phyloP scores from a whole-genome alignment of 1,140 invertebrate species.

The Andricus grossulariae region DNA sequence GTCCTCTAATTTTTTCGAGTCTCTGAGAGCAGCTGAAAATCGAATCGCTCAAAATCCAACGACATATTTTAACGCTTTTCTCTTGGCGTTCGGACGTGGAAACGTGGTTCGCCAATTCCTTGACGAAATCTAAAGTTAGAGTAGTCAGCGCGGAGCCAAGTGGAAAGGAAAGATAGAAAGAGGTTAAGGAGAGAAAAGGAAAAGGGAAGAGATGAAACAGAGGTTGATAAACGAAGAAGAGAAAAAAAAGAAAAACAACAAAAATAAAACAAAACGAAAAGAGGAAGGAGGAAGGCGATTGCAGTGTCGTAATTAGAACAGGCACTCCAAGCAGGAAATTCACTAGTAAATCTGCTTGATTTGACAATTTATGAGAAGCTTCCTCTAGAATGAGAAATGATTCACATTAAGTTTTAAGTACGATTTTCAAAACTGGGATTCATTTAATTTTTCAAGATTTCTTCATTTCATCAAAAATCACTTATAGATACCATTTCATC shows the following conservation, averaged over 20 bases:
- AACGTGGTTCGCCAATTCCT: slow-evolving; percentile 57
- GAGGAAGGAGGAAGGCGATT: background rate
- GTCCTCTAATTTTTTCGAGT: background rate
- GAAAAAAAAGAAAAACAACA: background rate
- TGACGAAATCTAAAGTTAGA: slow-evolving; percentile 52
- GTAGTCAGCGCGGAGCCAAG: slow-evolving; percentile 43
- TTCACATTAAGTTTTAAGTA: background rate
- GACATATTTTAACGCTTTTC: slow-evolving; percentile 36
- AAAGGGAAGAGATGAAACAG: background rate
- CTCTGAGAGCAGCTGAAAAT: background rate
- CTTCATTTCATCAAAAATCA: too few species aligned
- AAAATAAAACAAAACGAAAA: background rate
- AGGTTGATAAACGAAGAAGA: background rate
- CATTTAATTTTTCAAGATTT: background rate
- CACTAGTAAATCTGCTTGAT: background rate
- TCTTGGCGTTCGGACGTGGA: slow-evolving; percentile 31
- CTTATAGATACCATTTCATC: too few species aligned
- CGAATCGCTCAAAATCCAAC: slow-evolving; percentile 1
- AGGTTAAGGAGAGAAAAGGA: background rate
- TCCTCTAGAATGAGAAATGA: background rate
- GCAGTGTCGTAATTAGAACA: slow-evolving; percentile 16
- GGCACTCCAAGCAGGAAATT: background rate
- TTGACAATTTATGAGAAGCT: background rate
- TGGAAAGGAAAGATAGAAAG: slow-evolving; percentile 29
- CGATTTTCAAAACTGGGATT: background rate